These are phyloP conservation scores for Notarius lentiginosus DNA, from an alignment of 2,113 vertebrate species.

Conservation along the genomic window DNA sequence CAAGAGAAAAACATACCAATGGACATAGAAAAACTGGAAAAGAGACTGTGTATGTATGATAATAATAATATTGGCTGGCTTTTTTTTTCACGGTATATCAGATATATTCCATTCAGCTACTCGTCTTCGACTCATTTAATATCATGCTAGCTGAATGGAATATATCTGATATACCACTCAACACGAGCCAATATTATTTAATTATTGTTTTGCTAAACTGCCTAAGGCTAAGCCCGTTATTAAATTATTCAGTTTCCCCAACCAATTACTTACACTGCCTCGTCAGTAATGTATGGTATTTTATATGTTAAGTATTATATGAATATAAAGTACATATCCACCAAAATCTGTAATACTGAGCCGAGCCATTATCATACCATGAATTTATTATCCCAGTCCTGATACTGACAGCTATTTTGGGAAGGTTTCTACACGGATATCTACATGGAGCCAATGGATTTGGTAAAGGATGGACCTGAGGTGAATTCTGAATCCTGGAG, in stretches of 20 bases:
- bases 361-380: background rate
- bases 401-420: background rate
- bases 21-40: too few species aligned
- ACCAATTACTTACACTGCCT: background rate
- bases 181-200: too few species aligned
- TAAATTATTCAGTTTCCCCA: background rate
- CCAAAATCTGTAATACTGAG: background rate
- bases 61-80: too few species aligned
- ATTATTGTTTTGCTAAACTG: background rate
- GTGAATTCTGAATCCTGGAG: constrained; percentile 7
- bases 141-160: too few species aligned
- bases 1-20: too few species aligned
- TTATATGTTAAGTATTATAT: background rate
- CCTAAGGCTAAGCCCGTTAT: background rate
- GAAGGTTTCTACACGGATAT: background rate
- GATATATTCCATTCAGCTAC: too few species aligned
- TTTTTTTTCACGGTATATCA: too few species aligned
- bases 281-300: background rate
- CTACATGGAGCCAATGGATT: background rate
- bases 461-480: background rate
- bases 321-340: background rate
- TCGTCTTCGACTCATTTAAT: too few species aligned
- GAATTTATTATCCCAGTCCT: background rate
- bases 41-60: too few species aligned
- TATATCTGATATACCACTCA: too few species aligned